Conservation (phyloP, 2,888 invertebrate genomes). For the Agriopis leucophaearia region DNA sequence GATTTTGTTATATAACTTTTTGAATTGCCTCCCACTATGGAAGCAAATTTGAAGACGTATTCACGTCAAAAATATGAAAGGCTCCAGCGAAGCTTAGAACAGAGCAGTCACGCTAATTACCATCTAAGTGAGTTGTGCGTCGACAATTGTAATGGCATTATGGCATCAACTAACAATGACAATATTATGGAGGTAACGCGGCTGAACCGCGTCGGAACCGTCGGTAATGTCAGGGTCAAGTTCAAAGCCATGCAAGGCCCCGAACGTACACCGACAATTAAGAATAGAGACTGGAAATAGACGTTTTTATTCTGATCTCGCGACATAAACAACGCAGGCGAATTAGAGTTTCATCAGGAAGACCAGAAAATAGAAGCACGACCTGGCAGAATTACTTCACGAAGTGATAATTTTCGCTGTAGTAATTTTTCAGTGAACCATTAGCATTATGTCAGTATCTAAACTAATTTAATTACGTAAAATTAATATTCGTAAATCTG, state of each 20-base stretch:
- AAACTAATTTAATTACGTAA: no score
- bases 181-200: slow-evolving; percentile 39
- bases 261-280: slow-evolving; percentile 18
- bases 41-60: no score
- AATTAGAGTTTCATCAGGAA: no score
- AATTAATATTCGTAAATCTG: no score
- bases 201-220: slow-evolving; percentile 29
- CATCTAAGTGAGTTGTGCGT: slow-evolving; percentile 30
- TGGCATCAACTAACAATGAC: slow-evolving; percentile 40
- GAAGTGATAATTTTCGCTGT: no score
- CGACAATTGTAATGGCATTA: slow-evolving; percentile 30
- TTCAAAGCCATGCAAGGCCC: slow-evolving; percentile 37
- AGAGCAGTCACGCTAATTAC: slow-evolving; percentile 37
- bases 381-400: no score
- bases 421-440: no score
- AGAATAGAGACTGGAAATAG: slow-evolving; percentile 5
- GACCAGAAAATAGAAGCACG: no score
- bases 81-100: slow-evolving; percentile 16
- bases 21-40: no score
- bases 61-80: slow-evolving; percentile 10
- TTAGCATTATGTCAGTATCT: no score
- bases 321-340: no score
- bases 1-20: no score
- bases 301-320: not conserved
- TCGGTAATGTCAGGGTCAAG: slow-evolving; percentile 45